phyloP scores from a whole-genome alignment of 1,140 invertebrate genomes.

The Mycetomoellerius zeteki region DNA sequence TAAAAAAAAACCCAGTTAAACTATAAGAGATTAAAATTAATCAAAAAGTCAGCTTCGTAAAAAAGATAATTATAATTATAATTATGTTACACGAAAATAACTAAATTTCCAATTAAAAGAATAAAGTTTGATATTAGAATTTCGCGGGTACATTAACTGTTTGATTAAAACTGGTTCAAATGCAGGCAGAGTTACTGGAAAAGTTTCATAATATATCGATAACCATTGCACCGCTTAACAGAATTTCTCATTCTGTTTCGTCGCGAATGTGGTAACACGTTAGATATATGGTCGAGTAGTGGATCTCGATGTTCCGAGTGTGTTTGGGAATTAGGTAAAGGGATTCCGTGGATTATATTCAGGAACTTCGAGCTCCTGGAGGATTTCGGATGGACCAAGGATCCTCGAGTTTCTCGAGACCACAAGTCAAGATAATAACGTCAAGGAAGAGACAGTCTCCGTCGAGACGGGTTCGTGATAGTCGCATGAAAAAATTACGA shows the following conservation, averaged over 20 bases:
- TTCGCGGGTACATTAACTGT: neutral
- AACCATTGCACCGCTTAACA: neutral
- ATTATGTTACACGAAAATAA: neutral
- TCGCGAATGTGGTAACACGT: slow-evolving; percentile 49
- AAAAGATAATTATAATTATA: neutral
- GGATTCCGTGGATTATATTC: slow-evolving; percentile 64
- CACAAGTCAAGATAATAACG: slow-evolving; percentile 56
- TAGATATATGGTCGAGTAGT: slow-evolving; percentile 19
- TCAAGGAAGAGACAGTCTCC: neutral
- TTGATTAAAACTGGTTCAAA: neutral
- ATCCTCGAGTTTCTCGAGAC: slow-evolving; percentile 51
- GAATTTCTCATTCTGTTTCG: slow-evolving; percentile 23
- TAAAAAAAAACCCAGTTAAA: no score
- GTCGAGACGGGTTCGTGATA: slow-evolving; percentile 19
- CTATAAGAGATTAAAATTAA: neutral
- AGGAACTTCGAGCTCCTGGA: slow-evolving; percentile 58
- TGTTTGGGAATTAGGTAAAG: slow-evolving; percentile 66
- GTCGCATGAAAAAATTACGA: slow-evolving; percentile 35
- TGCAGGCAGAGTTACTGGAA: neutral
- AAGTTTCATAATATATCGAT: neutral
- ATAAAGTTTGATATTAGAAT: neutral
- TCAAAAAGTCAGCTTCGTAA: neutral
- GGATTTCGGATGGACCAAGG: slow-evolving; percentile 53
- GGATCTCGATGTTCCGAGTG: slow-evolving; percentile 55
- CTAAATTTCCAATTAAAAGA: neutral